Evolutionary conservation across 2,797 vertebrate species (phyloP), one percentile per base, ranked within the genome.

Genomic region (Threskiornis aethiopicus): DNA sequence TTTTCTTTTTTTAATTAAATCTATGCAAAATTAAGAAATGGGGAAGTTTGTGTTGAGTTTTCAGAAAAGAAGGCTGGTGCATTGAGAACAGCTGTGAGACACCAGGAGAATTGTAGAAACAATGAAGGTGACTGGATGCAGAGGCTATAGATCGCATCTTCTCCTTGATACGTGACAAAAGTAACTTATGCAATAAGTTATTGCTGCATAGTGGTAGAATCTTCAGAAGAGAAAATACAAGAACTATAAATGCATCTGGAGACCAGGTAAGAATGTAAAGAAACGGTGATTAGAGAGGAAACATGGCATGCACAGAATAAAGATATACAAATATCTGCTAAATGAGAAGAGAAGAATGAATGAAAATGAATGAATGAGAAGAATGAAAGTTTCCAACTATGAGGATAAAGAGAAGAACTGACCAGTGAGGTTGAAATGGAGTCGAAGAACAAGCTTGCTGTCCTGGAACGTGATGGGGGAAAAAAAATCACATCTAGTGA

Each of bases 41-140:
- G 96, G 96, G 95, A 97, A 96, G 96, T 96, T 96, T 97, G 95
- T 97, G 96, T 96, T 97, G 96, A 97, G 96, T 97, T 97, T 97
- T 96, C 96, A 97, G 96, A 97, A 93, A 96, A 97, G 96, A 97
- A 96, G 96, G 93, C 96, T 96, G 96, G 89, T 97, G 96, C 96
- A 96, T 93, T 96, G 96, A 96, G 94, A 97, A 75, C 95, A 97
- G 96, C 96, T 96, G 96, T 96, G 96, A 96, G 87, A 97, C 96
- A 96, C 95, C 94, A 96, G 92, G 95, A 96, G 96, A 95, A 96
- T 91, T 92, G 64, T 96, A 97, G 96, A 97, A 91, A 95, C 95
- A 96, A 95, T 96, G 96, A 93, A 96, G 96, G 93, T 96, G 96
- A 20, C 96, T 93, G 96, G 96, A 96, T 97, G 91, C 96, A 97